These are phyloP conservation scores for Clusia tigrina DNA, from an alignment of 2,888 invertebrate species.

Conservation along the genomic window DNA sequence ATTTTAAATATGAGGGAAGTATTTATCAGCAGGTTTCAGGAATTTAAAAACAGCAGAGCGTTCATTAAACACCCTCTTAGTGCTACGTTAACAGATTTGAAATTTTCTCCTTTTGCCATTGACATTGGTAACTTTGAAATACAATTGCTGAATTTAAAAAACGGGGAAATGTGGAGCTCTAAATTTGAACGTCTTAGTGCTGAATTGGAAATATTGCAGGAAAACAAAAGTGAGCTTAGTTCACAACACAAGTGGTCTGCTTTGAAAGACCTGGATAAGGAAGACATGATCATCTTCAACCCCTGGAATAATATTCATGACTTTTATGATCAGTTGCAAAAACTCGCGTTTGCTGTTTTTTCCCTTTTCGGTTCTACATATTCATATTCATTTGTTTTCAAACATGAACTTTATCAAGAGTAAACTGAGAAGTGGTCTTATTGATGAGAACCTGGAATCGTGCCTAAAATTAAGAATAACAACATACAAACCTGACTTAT, in stretches of 20 bases:
- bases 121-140: background rate
- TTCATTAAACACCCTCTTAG: background rate
- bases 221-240: constrained; percentile 16
- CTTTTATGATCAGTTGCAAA: no score
- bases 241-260: constrained; percentile 24
- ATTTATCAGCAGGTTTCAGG: background rate
- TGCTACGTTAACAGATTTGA: background rate
- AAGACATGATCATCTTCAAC: constrained; percentile 15
- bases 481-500: no score
- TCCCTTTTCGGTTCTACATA: constrained; percentile 2
- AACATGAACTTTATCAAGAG: background rate
- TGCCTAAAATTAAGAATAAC: no score
- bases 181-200: background rate
- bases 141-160: background rate
- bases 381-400: background rate
- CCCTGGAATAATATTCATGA: no score
- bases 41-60: background rate
- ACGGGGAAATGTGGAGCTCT: background rate
- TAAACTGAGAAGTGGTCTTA: background rate
- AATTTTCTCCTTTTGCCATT: background rate
- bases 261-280: constrained; percentile 22
- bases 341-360: constrained; percentile 20
- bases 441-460: no score
- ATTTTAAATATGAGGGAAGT: background rate
- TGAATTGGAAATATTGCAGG: constrained; percentile 15